Evolutionary conservation across 2,797 vertebrate species (phyloP).

Genomic region (Schizopygopsis malacanthus): DNA sequence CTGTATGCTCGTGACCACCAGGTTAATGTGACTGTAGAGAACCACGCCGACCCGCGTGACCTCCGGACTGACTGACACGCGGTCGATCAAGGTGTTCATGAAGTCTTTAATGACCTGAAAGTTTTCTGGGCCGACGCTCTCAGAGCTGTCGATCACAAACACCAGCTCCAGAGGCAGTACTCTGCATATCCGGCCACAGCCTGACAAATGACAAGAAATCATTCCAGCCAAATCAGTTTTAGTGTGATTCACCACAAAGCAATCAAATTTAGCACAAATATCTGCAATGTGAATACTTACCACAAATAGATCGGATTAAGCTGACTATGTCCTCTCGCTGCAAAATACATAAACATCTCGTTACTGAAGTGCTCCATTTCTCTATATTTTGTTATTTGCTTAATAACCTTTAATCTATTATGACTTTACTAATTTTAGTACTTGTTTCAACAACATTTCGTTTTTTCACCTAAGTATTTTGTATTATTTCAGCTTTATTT

Average conservation of each 20-base stretch:
- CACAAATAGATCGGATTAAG: slow-evolving; percentile 86
- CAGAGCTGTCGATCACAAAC: slow-evolving; percentile 92
- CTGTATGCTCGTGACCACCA: slow-evolving; percentile 76
- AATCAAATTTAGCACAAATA: background rate
- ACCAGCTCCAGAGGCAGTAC: slow-evolving; percentile 83
- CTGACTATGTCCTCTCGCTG: slow-evolving; percentile 86
- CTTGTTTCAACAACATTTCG: background rate
- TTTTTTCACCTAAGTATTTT: no score
- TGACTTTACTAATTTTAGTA: background rate
- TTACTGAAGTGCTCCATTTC: background rate
- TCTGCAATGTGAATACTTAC: slow-evolving; percentile 75
- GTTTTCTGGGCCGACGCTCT: slow-evolving; percentile 86
- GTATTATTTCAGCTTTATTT: background rate
- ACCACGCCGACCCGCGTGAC: slow-evolving; percentile 80
- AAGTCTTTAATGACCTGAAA: slow-evolving; percentile 86
- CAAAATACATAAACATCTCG: slow-evolving; percentile 41
- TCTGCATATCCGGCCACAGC: slow-evolving; percentile 69
- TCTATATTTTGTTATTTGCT: background rate
- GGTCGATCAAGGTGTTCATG: slow-evolving; percentile 81
- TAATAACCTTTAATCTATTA: background rate
- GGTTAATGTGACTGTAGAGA: slow-evolving; percentile 85
- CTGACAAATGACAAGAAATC: slow-evolving; percentile 53
- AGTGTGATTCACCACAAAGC: background rate
- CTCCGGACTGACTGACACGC: slow-evolving; percentile 67
- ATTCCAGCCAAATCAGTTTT: background rate